Evolutionary conservation across 2,888 invertebrate species (phyloP).

Genomic region (Chouioia cunea): DNA sequence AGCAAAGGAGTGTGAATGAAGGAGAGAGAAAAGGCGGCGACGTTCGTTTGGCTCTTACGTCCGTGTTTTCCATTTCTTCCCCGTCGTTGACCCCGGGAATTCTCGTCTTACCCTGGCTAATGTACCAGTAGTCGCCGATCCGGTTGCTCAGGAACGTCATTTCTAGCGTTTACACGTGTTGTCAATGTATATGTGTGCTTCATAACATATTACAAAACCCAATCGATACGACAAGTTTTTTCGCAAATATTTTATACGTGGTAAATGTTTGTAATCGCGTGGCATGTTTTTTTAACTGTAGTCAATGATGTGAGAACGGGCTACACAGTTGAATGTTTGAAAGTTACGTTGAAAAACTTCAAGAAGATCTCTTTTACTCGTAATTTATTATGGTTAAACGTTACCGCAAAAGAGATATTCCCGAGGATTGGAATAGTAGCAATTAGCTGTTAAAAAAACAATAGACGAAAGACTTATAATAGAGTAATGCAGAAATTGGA

Average conservation of each 20-base stretch:
- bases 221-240: not conserved
- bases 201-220: too few species aligned
- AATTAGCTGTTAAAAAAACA: too few species aligned
- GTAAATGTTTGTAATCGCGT: not conserved
- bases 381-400: too few species aligned
- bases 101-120: slow-evolving; percentile 94
- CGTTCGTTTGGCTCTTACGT: slow-evolving; percentile 78
- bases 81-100: slow-evolving; percentile 96
- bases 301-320: slow-evolving; percentile 4
- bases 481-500: too few species aligned
- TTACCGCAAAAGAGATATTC: too few species aligned
- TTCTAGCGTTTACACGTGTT: slow-evolving; percentile 72
- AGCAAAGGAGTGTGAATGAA: slow-evolving; percentile 14
- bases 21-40: slow-evolving; percentile 9
- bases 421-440: too few species aligned
- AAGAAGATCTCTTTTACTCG: too few species aligned
- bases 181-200: slow-evolving; percentile 1
- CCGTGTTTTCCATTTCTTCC: slow-evolving; percentile 87
- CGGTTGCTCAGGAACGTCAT: slow-evolving; percentile 85
- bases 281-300: not conserved
- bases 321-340: slow-evolving; percentile 13
- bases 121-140: slow-evolving; percentile 89
- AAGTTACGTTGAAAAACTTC: slow-evolving; percentile 14
- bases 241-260: not conserved
- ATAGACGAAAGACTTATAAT: too few species aligned